Conservation (phyloP, 1,140 invertebrate species). For the Matsumurasca onukii region DNA sequence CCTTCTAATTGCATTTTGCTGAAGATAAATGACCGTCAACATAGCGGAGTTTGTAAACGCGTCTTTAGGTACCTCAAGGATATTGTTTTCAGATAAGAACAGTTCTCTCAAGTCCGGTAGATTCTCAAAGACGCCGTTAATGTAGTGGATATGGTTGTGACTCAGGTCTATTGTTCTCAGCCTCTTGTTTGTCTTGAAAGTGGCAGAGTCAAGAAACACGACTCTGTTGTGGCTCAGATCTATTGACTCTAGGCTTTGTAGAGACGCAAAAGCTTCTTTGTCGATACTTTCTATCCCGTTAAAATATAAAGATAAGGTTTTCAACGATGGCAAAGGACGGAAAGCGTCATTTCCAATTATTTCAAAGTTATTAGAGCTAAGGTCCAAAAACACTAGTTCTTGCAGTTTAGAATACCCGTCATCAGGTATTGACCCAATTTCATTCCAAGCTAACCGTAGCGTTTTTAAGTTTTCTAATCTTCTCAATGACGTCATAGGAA, state of each 20-base stretch:
- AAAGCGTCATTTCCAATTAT: slow-evolving; percentile 74
- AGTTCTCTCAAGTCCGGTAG: slow-evolving; percentile 74
- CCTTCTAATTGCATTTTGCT: slow-evolving; percentile 80
- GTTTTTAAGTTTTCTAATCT: slow-evolving; percentile 71
- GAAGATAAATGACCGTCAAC: slow-evolving; percentile 80
- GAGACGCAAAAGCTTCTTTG: slow-evolving; percentile 69
- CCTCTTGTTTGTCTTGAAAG: slow-evolving; percentile 71
- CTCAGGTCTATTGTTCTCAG: slow-evolving; percentile 81
- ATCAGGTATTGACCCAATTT: slow-evolving; percentile 67
- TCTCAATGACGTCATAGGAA: slow-evolving; percentile 76
- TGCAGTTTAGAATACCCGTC: slow-evolving; percentile 70
- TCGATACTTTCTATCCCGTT: slow-evolving; percentile 79
- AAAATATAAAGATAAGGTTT: slow-evolving; percentile 78
- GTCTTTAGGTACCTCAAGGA: slow-evolving; percentile 77
- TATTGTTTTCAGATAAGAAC: slow-evolving; percentile 89
- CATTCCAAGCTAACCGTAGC: slow-evolving; percentile 80
- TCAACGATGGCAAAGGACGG: slow-evolving; percentile 71
- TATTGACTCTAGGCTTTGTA: slow-evolving; percentile 75
- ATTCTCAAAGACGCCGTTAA: slow-evolving; percentile 76
- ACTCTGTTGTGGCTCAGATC: slow-evolving; percentile 89
- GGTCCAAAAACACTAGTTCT: slow-evolving; percentile 73
- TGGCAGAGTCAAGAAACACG: slow-evolving; percentile 65
- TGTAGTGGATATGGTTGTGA: slow-evolving; percentile 85
- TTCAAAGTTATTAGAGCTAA: slow-evolving; percentile 84
- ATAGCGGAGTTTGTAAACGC: slow-evolving; percentile 76